A percentile compares a stretch with the other conserved stretches of the same genome.
Conservation (phyloP, 2,888 invertebrate genomes). For the Napeogenes sylphis region DNA sequence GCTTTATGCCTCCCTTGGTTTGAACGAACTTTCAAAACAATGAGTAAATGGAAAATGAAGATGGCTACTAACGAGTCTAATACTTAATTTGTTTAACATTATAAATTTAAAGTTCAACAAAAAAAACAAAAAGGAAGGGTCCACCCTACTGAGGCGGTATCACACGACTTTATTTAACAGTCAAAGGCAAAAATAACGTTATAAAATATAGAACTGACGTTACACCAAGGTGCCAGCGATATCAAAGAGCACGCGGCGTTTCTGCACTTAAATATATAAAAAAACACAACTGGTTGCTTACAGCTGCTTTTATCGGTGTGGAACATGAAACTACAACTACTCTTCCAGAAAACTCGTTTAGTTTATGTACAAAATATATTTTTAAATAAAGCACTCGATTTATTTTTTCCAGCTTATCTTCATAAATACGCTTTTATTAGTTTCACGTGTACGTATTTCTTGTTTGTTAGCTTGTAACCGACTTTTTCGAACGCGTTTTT, state of each 20-base stretch:
- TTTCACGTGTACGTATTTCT: too few species aligned
- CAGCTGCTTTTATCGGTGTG: conserved; percentile 41
- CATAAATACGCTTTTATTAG: background rate
- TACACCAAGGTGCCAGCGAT: conserved; percentile 46
- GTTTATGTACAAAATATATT: conserved; percentile 7
- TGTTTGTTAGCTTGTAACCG: too few species aligned
- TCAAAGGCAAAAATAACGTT: too few species aligned
- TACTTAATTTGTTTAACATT: too few species aligned
- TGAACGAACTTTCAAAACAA: conserved; percentile 11
- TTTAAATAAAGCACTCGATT: too few species aligned
- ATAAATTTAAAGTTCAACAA: too few species aligned
- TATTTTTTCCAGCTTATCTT: conserved; percentile 6
- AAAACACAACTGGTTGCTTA: conserved; percentile 70
- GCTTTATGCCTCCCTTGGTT: conserved; percentile 26
- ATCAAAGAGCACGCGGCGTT: conserved; percentile 42
- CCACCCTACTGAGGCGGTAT: too few species aligned
- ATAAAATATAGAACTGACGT: conserved; percentile 3
- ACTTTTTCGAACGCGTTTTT: too few species aligned
- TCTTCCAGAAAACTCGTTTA: conserved; percentile 31
- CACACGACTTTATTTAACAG: too few species aligned
- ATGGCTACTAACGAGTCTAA: conserved; percentile 20
- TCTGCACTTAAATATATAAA: conserved; percentile 60
- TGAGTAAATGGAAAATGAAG: conserved; percentile 20
- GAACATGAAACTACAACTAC: conserved; percentile 37
- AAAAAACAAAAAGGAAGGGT: too few species aligned